phyloP scores from a whole-genome alignment of 2,888 invertebrate species.

The Alloplasta piceator region DNA sequence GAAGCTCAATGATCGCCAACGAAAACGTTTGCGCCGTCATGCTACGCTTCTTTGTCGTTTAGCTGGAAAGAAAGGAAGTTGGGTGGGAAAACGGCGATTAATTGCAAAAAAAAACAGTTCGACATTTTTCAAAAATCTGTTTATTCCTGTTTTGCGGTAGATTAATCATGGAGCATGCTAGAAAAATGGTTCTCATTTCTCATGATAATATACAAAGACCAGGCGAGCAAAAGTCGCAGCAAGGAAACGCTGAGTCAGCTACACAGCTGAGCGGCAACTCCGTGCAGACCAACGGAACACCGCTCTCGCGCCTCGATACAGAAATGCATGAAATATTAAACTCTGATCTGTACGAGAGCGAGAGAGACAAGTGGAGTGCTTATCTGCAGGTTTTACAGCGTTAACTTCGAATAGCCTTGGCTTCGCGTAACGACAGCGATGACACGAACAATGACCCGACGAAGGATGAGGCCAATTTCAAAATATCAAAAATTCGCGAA shows the following conservation, averaged over 20 bases:
- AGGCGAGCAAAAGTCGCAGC: background rate
- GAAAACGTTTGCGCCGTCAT: background rate
- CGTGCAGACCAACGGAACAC: too few species aligned
- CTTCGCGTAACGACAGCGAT: background rate
- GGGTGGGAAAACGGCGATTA: too few species aligned
- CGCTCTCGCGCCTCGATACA: too few species aligned
- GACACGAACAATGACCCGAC: background rate
- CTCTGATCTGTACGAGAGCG: background rate
- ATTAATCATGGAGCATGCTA: constrained; percentile 26
- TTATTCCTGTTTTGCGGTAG: background rate
- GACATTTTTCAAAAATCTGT: background rate
- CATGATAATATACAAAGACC: constrained; percentile 7
- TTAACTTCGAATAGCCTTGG: constrained; percentile 13
- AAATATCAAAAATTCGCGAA: too few species aligned
- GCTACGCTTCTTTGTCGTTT: background rate
- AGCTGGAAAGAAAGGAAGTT: background rate
- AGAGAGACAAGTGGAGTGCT: constrained; percentile 48
- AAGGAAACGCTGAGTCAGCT: too few species aligned
- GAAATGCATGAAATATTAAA: constrained; percentile 14
- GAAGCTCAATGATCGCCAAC: background rate
- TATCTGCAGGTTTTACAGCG: constrained; percentile 41
- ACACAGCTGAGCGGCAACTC: too few species aligned
- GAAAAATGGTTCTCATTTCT: constrained; percentile 25
- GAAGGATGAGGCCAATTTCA: background rate
- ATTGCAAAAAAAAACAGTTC: too few species aligned